Evolutionary conservation across 2,888 invertebrate species (phyloP).

Genomic region (Odontothrips loti): DNA sequence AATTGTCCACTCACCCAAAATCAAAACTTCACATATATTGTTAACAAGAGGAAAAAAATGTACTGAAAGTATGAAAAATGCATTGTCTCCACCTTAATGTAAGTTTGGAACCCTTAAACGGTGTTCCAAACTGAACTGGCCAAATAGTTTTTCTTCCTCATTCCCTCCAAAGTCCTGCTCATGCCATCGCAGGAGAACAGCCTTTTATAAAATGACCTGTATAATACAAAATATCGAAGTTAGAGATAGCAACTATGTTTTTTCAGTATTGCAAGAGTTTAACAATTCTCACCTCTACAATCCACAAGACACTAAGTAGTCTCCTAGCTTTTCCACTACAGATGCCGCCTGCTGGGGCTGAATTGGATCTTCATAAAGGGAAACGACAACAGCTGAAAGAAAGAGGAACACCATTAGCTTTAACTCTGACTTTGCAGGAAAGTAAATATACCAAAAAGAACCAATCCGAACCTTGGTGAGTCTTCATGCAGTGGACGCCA

Average conservation of each 20-base stretch:
- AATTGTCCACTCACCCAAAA: constrained; percentile 19
- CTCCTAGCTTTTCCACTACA: constrained; percentile 95
- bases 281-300: constrained; percentile 61
- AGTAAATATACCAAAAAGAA: constrained; percentile 22
- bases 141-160: constrained; percentile 17
- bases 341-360: constrained; percentile 95
- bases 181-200: constrained; percentile 34
- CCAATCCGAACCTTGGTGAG: constrained; percentile 70
- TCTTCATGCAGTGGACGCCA: constrained; percentile 95
- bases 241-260: constrained; percentile 26
- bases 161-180: constrained; percentile 35
- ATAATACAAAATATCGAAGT: not conserved
- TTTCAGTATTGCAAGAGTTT: not conserved
- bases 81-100: constrained; percentile 2
- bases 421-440: not conserved
- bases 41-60: constrained; percentile 9
- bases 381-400: constrained; percentile 83
- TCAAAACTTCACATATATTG: not conserved
- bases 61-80: constrained; percentile 22
- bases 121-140: constrained; percentile 8
- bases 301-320: constrained; percentile 94
- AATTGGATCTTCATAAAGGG: constrained; percentile 92
- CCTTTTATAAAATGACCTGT: constrained; percentile 18
- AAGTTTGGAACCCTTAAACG: not conserved
- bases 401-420: constrained; percentile 41